phyloP scores from a whole-genome alignment of 2,113 vertebrate genomes.

The Agelaius phoeniceus region DNA sequence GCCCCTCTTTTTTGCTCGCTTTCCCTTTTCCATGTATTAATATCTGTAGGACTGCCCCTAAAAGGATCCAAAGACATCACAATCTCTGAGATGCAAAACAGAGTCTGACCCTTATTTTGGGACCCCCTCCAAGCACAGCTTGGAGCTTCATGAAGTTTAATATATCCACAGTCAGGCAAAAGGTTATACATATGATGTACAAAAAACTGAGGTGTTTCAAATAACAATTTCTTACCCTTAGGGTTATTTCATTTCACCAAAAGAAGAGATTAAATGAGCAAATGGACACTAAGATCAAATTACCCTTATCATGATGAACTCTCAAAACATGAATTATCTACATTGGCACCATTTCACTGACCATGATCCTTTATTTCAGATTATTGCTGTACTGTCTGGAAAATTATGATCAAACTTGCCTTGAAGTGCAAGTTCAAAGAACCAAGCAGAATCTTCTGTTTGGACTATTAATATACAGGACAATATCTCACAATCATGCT shows the following conservation, averaged over 20 bases:
- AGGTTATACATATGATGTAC: neutral
- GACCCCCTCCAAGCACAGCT: neutral
- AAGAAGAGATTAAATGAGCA: neutral
- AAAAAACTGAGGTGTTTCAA: neutral
- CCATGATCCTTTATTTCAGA: neutral
- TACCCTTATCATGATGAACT: neutral
- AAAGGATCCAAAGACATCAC: neutral
- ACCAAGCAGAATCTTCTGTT: neutral
- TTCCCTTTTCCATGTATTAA: neutral
- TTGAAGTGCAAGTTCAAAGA: neutral
- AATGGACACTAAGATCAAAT: neutral
- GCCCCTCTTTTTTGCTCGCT: accelerated
- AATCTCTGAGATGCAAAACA: neutral
- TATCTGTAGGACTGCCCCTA: neutral
- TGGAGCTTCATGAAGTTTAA: neutral
- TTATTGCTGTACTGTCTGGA: neutral
- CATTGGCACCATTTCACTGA: neutral
- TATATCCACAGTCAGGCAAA: neutral
- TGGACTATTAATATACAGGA: neutral
- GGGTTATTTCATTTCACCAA: neutral
- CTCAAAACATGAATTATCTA: neutral
- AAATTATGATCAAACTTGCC: neutral
- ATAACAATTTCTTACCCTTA: neutral
- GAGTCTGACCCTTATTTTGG: neutral
- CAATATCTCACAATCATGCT: neutral